Percentiles rank a stretch among this genome's conserved stretches.
Conservation (phyloP, 2,888 invertebrate genomes). For the Ectemnius cavifrons region DNA sequence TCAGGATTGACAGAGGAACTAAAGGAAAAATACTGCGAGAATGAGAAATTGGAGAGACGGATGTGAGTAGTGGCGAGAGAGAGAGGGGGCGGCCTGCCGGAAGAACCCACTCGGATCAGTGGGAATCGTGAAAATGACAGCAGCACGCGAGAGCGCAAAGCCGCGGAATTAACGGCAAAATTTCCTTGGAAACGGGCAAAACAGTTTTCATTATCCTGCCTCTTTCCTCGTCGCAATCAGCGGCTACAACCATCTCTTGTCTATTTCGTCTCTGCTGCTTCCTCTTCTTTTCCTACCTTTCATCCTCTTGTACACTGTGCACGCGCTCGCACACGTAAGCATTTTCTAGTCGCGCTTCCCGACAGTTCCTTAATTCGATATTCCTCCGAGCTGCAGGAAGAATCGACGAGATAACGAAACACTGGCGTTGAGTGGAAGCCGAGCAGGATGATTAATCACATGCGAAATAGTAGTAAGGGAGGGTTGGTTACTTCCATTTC, state of each 20-base stretch:
- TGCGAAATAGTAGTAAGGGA: too few species aligned
- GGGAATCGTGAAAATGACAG: slow-evolving; percentile 42
- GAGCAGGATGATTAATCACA: too few species aligned
- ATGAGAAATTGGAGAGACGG: not conserved
- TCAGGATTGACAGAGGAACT: slow-evolving; percentile 1
- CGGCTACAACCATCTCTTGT: slow-evolving; percentile 6
- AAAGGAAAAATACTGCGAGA: not conserved
- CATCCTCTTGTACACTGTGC: not conserved
- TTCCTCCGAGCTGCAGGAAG: too few species aligned
- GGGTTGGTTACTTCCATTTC: too few species aligned
- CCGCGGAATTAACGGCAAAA: slow-evolving; percentile 41
- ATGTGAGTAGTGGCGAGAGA: not conserved
- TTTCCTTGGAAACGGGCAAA: slow-evolving; percentile 4
- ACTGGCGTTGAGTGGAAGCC: too few species aligned
- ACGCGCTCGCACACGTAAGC: not conserved
- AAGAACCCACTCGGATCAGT: slow-evolving; percentile 18
- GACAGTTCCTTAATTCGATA: too few species aligned
- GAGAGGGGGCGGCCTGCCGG: slow-evolving; percentile 29
- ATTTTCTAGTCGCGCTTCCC: too few species aligned
- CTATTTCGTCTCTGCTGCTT: not conserved
- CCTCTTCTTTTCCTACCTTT: too few species aligned
- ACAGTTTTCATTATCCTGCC: slow-evolving; percentile 27
- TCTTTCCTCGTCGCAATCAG: slow-evolving; percentile 19
- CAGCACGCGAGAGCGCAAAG: slow-evolving; percentile 16
- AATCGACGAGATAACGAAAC: too few species aligned